These are phyloP conservation scores for Naso thynnoides DNA, from an alignment of 2,797 vertebrate species.

Conservation along the genomic window DNA sequence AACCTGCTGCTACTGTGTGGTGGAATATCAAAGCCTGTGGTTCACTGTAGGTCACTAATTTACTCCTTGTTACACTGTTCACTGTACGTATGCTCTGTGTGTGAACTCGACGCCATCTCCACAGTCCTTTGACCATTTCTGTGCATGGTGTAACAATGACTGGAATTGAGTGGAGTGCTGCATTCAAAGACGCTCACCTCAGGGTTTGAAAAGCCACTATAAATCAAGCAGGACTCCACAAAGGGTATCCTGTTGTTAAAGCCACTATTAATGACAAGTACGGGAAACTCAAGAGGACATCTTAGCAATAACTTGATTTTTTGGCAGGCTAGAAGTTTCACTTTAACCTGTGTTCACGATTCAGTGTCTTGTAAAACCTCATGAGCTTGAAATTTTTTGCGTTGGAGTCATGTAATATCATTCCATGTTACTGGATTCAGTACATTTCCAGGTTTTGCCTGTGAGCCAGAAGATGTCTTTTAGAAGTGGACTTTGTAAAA, in stretches of 20 bases:
- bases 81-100: constrained; percentile 69
- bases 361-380: constrained; percentile 76
- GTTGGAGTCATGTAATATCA: constrained; percentile 69
- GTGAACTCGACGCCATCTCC: constrained; percentile 70
- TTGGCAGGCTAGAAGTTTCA: constrained; percentile 62
- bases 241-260: constrained; percentile 70
- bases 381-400: constrained; percentile 72
- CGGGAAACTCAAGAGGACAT: constrained; percentile 68
- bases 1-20: constrained; percentile 81
- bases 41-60: constrained; percentile 79
- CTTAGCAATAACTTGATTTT: constrained; percentile 81
- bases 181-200: constrained; percentile 76
- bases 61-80: constrained; percentile 80
- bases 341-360: constrained; percentile 70
- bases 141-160: constrained; percentile 81
- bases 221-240: constrained; percentile 60
- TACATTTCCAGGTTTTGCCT: constrained; percentile 73
- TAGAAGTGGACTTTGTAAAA: constrained; percentile 66
- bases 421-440: constrained; percentile 75
- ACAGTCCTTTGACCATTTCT: constrained; percentile 66
- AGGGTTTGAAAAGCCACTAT: constrained; percentile 84
- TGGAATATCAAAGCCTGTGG: constrained; percentile 81
- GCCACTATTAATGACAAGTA: constrained; percentile 77
- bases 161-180: constrained; percentile 80
- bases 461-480: constrained; percentile 71